Percentiles rank a stretch among this genome's conserved stretches.
Conservation (phyloP, 2,113 vertebrate genomes). For the Pitta sordida region DNA sequence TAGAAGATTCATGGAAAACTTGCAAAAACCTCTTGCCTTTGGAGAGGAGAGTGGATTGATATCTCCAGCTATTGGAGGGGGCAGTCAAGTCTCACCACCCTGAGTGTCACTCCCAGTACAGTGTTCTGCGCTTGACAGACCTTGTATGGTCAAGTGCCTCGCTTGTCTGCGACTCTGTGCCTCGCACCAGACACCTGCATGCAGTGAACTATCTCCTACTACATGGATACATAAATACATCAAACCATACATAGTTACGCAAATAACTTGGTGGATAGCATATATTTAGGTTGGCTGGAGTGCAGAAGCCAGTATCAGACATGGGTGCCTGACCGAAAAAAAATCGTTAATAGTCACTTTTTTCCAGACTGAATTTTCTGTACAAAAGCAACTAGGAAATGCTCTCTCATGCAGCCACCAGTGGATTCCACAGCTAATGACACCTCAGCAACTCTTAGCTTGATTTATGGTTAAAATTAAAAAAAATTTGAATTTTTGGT, state of each 20-base stretch:
- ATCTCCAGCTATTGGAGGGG: not conserved
- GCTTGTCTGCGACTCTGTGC: too few species aligned
- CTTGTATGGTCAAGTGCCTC: not conserved
- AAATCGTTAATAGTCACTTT: not conserved
- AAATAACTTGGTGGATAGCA: not conserved
- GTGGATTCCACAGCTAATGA: not conserved
- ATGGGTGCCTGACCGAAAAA: not conserved
- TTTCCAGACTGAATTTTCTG: not conserved
- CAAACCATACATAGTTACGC: too few species aligned
- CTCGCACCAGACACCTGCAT: not conserved
- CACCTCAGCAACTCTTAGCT: slow-evolving; percentile 33
- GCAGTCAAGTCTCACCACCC: not conserved
- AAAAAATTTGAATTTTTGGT: not conserved
- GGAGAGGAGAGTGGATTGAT: not conserved
- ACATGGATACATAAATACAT: too few species aligned
- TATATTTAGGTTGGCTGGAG: not conserved
- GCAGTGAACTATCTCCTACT: not conserved
- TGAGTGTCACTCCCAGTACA: not conserved
- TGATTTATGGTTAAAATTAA: slow-evolving; percentile 20
- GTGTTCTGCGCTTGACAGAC: not conserved
- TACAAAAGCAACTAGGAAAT: not conserved
- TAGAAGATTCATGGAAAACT: not conserved
- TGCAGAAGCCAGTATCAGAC: not conserved
- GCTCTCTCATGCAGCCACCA: not conserved
- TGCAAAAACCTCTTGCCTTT: not conserved